Evolutionary conservation across 2,797 vertebrate genomes (phyloP), one percentile per base, ranked within the genome.

Genomic region (Danio choprae): DNA sequence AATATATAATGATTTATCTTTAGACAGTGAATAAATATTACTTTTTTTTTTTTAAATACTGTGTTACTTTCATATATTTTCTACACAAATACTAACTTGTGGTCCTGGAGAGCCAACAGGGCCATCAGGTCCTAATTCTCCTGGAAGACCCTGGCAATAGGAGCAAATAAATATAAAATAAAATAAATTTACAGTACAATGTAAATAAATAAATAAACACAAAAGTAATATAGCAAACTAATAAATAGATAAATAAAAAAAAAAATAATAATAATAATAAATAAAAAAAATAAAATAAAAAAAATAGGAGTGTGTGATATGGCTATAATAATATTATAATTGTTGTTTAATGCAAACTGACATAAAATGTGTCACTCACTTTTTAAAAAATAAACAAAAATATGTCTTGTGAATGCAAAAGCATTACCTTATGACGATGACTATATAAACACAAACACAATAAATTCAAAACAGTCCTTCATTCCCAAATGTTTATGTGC

Each of bases 41-140:
- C 3, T 18, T 41, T 76, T 65, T 65, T 46, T 46, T 46, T 7
- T 46, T 7, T n/a, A 16, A 12, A 7, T 41, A 41, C 8, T 46
- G 2, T 15, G 5, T 56, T 15, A 56, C 13, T 22, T 6, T 20
- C 56, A 6, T 1, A 62, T 20, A 62, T 50, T 18, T n/a, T 40
- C 4, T 7, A 62, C 44, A 62, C 11, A 73, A 75, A 53, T 8
- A 85, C 93, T 92, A 82, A 95, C 95, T 93, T 0, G 84, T 51
- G 77, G 86, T 60, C 95, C 95, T 0, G 74, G 84, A 50, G 81
- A 83, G 7, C 95, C 95, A 0, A 16, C 69, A 41, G 87, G 78
- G 59, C 95, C 95, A 0, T 50, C 82, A 59, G 84, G 40, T 58
- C 95, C 95, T 70, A 91, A 87, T 0, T 85, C 87, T 50, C 95